phyloP scores from a whole-genome alignment of 2,888 invertebrate species.

The Aspidiotus destructor region DNA sequence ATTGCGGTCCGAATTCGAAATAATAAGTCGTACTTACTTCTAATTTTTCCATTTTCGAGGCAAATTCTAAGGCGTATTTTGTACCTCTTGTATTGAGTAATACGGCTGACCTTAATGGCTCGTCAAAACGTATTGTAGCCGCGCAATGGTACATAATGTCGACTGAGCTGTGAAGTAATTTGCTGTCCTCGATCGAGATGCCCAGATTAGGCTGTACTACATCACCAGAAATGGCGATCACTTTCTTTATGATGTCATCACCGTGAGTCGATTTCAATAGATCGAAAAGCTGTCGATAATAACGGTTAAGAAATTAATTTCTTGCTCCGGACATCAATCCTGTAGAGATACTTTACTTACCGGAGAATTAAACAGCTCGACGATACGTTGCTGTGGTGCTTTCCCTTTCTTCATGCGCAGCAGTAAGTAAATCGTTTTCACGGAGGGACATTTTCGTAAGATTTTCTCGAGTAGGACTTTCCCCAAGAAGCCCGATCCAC shows the following conservation, averaged over 20 bases:
- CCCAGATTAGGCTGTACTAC: slow-evolving; percentile 58
- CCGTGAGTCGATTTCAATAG: slow-evolving; percentile 57
- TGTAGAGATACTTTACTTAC: slow-evolving; percentile 49
- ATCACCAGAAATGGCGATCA: slow-evolving; percentile 65
- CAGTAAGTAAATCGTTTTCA: slow-evolving; percentile 69
- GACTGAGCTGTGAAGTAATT: slow-evolving; percentile 55
- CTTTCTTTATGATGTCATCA: slow-evolving; percentile 54
- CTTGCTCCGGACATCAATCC: no score
- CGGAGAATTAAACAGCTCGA: slow-evolving; percentile 69
- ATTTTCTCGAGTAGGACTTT: slow-evolving; percentile 90
- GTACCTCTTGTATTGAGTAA: slow-evolving; percentile 87
- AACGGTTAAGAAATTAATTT: no score
- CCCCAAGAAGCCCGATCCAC: slow-evolving; percentile 90
- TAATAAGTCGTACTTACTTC: slow-evolving; percentile 46
- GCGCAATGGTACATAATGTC: slow-evolving; percentile 78
- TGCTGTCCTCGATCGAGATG: slow-evolving; percentile 55
- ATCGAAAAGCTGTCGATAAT: slow-evolving; percentile 55
- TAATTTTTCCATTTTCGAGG: slow-evolving; percentile 62
- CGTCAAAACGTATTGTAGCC: slow-evolving; percentile 71
- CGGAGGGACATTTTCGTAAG: slow-evolving; percentile 64
- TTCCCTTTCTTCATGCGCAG: slow-evolving; percentile 79
- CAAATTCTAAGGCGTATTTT: slow-evolving; percentile 73
- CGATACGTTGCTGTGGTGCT: slow-evolving; percentile 60
- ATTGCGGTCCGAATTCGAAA: no score
- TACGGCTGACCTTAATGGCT: slow-evolving; percentile 77